Evolutionary conservation across 1,140 invertebrate genomes (phyloP).

Genomic region (Chrysoperla carnea): DNA sequence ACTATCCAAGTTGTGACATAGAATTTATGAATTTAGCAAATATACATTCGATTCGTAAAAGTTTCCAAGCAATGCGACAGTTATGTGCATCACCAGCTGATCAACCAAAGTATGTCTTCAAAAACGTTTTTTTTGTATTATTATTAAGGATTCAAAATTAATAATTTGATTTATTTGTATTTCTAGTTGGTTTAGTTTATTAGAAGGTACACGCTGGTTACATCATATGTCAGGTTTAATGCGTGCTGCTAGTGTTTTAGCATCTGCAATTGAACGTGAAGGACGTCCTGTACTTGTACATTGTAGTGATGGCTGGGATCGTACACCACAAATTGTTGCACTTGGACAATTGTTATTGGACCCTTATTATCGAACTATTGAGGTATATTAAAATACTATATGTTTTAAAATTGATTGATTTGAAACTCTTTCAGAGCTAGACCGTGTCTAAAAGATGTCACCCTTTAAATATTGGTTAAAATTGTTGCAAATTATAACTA

Average conservation of each 20-base stretch:
- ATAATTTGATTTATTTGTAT: not conserved
- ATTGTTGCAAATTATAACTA: no score
- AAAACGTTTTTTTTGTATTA: not conserved
- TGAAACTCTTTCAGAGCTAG: not conserved
- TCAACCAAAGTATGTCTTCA: slow-evolving; percentile 45
- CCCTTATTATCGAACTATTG: slow-evolving; percentile 80
- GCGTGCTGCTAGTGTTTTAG: slow-evolving; percentile 60
- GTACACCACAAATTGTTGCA: slow-evolving; percentile 86
- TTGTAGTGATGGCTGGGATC: slow-evolving; percentile 94
- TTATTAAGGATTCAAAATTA: not conserved
- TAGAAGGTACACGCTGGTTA: slow-evolving; percentile 83
- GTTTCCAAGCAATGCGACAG: slow-evolving; percentile 57
- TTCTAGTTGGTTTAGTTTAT: slow-evolving; percentile 66
- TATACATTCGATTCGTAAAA: slow-evolving; percentile 85
- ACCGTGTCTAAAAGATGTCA: not conserved
- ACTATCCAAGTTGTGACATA: slow-evolving; percentile 86
- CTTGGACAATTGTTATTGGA: slow-evolving; percentile 83
- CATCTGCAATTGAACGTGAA: slow-evolving; percentile 61
- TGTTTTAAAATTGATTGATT: slow-evolving; percentile 1
- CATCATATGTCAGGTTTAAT: slow-evolving; percentile 72
- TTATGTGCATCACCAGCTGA: slow-evolving; percentile 59
- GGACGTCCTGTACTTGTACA: slow-evolving; percentile 85
- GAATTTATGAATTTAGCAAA: slow-evolving; percentile 95
- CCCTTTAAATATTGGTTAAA: not conserved
- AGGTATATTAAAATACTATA: slow-evolving; percentile 51